phyloP scores from a whole-genome alignment of 2,797 vertebrate species.

The Aselliscus stoliczkanus region DNA sequence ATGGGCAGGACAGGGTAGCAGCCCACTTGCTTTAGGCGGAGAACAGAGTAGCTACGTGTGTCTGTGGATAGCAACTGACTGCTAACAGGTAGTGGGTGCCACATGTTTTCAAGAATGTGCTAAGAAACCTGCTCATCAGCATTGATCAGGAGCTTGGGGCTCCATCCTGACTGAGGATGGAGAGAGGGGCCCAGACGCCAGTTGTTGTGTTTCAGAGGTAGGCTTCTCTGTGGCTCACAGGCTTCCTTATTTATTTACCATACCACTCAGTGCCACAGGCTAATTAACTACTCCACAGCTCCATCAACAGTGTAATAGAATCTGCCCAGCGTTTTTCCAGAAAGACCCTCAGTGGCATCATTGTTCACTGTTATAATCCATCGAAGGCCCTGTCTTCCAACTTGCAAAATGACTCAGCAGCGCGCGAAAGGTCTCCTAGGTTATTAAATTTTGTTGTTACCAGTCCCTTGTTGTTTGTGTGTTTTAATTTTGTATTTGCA shows the following conservation, averaged over 20 bases:
- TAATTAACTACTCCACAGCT: not conserved
- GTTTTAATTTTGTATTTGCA: slow-evolving; percentile 55
- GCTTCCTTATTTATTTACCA: not conserved
- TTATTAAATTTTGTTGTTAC: slow-evolving; percentile 23
- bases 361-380: not conserved
- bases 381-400: not conserved
- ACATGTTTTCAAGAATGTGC: not conserved
- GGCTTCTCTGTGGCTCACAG: not conserved
- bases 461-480: not conserved
- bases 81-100: not conserved
- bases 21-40: not conserved
- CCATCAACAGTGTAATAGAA: not conserved
- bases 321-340: not conserved
- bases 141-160: not conserved
- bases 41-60: not conserved
- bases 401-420: slow-evolving; percentile 18
- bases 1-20: not conserved
- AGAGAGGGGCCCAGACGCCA: not conserved
- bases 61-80: not conserved
- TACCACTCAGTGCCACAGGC: not conserved
- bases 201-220: not conserved
- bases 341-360: not conserved
- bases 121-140: not conserved
- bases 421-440: not conserved
- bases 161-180: not conserved